Evolutionary conservation across 2,888 invertebrate species (phyloP).

Genomic region (Gisinianus flammeolus): DNA sequence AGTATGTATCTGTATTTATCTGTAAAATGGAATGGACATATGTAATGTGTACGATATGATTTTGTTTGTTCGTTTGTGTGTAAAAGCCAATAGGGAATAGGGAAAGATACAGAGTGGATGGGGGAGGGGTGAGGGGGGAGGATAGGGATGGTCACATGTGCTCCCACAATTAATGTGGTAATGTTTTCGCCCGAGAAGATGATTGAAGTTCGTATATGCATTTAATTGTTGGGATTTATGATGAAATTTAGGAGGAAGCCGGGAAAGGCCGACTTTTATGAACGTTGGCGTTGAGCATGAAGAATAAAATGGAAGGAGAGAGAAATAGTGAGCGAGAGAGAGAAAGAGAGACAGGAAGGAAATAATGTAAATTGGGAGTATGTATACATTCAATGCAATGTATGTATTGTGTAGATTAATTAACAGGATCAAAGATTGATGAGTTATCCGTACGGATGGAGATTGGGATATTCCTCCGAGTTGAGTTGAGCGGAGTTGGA

Average conservation of each 20-base stretch:
- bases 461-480: background rate
- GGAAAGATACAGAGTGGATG: no score
- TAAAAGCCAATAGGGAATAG: no score
- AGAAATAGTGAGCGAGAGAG: background rate
- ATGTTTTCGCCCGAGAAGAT: no score
- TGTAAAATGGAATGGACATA: no score
- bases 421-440: conserved; percentile 44
- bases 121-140: background rate
- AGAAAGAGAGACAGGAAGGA: conserved; percentile 13
- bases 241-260: background rate
- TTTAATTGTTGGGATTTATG: background rate
- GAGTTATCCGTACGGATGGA: conserved; percentile 11
- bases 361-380: conserved; percentile 18
- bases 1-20: no score
- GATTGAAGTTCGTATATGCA: background rate
- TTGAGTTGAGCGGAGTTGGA: no score
- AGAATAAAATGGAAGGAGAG: background rate
- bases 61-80: no score
- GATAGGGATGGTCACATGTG: background rate
- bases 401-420: conserved; percentile 33
- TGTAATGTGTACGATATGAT: no score
- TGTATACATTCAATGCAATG: no score
- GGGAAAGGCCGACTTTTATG: background rate
- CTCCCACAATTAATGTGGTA: no score
- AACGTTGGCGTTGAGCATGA: conserved; percentile 11